Conservation (phyloP, 2,113 vertebrate species). For the Microcebus tavaratra region DNA sequence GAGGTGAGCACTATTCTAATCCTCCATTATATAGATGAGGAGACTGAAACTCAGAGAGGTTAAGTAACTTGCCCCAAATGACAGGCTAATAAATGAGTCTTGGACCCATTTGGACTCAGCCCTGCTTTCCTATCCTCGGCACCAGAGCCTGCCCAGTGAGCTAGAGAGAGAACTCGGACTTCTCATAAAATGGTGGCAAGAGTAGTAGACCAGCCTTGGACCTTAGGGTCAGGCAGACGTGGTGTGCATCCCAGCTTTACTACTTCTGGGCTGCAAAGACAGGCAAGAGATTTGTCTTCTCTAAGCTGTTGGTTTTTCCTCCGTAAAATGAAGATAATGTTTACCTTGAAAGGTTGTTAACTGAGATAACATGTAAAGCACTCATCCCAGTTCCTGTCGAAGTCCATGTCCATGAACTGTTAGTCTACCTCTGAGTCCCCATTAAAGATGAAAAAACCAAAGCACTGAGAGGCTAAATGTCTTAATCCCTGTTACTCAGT, state of each 20-base stretch:
- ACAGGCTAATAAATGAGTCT: not conserved
- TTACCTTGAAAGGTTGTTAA: not conserved
- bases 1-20: not conserved
- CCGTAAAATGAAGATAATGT: not conserved
- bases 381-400: not conserved
- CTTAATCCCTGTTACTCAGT: not conserved
- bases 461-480: not conserved
- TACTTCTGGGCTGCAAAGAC: not conserved
- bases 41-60: not conserved
- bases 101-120: not conserved
- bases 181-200: not conserved
- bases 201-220: not conserved
- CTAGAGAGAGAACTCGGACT: not conserved
- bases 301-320: not conserved
- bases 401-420: not conserved
- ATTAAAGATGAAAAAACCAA: not conserved
- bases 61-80: not conserved
- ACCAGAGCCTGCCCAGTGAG: not conserved
- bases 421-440: not conserved
- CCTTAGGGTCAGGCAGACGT: not conserved
- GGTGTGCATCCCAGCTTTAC: not conserved
- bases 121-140: not conserved
- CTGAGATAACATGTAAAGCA: not conserved
- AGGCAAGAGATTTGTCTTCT: not conserved
- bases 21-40: not conserved